A percentile compares a stretch with the other conserved stretches of the same genome.
Conservation (phyloP, 2,113 vertebrate genomes). For the Trinectes maculatus region DNA sequence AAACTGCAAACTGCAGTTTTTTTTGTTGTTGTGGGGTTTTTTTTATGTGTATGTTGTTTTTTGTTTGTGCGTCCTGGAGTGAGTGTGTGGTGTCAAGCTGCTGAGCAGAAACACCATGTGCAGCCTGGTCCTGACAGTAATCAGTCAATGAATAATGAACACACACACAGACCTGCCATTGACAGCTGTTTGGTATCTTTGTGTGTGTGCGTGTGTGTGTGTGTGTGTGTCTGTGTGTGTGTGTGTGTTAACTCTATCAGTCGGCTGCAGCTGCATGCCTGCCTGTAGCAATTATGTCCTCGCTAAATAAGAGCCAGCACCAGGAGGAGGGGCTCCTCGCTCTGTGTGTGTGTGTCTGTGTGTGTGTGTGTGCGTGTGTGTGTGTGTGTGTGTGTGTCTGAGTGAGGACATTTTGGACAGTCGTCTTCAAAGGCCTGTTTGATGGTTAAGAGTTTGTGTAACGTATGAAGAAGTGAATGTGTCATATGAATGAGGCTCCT, state of each 20-base stretch:
- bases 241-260: constrained; percentile 74
- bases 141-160: constrained; percentile 80
- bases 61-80: constrained; percentile 24
- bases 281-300: constrained; percentile 75
- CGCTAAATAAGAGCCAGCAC: constrained; percentile 58
- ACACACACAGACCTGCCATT: constrained; percentile 51
- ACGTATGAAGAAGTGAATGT: neutral
- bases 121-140: constrained; percentile 70
- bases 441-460: neutral
- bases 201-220: constrained; percentile 68
- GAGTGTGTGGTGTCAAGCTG: constrained; percentile 46
- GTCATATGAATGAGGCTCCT: neutral
- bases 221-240: too few species aligned
- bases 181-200: constrained; percentile 72
- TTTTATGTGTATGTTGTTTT: too few species aligned
- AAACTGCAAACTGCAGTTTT: too few species aligned
- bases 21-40: too few species aligned
- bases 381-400: constrained; percentile 13
- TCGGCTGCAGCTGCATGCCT: constrained; percentile 77
- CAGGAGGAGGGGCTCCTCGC: constrained; percentile 3
- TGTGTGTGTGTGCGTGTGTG: neutral
- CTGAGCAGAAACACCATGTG: constrained; percentile 59
- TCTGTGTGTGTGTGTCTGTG: constrained; percentile 13
- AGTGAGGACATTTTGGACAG: neutral
- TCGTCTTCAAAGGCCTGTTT: neutral